These are phyloP conservation scores for Amaurobius ferox DNA, from an alignment of 2,888 invertebrate species.

Conservation along the genomic window DNA sequence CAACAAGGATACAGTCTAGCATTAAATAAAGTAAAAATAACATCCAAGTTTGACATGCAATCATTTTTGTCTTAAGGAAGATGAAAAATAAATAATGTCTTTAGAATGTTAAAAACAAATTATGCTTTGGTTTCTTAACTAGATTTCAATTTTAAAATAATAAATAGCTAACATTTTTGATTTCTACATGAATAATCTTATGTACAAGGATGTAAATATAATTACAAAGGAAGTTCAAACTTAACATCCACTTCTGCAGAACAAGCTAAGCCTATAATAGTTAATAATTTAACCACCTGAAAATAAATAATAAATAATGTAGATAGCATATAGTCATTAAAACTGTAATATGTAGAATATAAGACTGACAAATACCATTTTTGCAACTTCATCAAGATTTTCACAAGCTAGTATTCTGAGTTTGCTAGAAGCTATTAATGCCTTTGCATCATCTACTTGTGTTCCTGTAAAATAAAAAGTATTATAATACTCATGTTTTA, in stretches of 20 bases:
- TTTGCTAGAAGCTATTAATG: slow-evolving; percentile 87
- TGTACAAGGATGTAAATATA: slow-evolving; percentile 37
- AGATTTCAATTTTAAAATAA: background rate
- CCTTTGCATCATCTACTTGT: slow-evolving; percentile 89
- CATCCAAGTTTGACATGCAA: background rate
- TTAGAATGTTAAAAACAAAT: background rate
- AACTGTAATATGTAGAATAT: background rate
- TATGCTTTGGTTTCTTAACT: background rate
- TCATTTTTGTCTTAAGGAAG: background rate
- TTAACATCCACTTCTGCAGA: slow-evolving; percentile 88
- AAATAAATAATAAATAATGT: slow-evolving; percentile 67
- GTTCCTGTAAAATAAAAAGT: slow-evolving; percentile 85
- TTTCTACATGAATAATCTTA: slow-evolving; percentile 39
- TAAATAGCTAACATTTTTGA: slow-evolving; percentile 19
- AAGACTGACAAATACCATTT: slow-evolving; percentile 80
- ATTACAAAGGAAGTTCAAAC: slow-evolving; percentile 86
- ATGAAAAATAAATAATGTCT: slow-evolving; percentile 5
- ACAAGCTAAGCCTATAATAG: slow-evolving; percentile 86
- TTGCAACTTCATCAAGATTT: slow-evolving; percentile 89
- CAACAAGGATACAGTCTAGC: background rate
- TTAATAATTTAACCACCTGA: slow-evolving; percentile 84
- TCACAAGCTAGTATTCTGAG: slow-evolving; percentile 89
- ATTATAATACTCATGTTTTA: too few relatives aligned
- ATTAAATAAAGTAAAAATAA: slow-evolving; percentile 7
- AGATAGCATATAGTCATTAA: background rate